phyloP scores from a whole-genome alignment of 92 coral and sea anemone species.

The Blastomussa wellsi region DNA sequence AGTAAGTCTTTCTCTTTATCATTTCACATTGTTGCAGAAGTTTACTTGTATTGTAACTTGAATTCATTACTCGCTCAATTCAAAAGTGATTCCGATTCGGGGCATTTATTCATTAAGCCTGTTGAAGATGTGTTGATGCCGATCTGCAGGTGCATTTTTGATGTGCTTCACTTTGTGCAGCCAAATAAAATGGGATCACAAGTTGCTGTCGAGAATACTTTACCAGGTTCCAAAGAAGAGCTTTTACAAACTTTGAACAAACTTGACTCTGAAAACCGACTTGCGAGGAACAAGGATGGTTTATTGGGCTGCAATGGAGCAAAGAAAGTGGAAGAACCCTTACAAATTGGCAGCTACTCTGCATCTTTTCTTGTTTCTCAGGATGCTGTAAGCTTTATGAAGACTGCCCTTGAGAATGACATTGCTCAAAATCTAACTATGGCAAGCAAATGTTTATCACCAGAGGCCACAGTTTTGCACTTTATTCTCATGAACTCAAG shows the following conservation, averaged over 20 bases:
- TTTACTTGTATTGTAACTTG: conserved; percentile 32
- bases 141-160: conserved; percentile 3
- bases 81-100: background rate
- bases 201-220: background rate
- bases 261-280: background rate
- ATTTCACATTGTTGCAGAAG: conserved; percentile 28
- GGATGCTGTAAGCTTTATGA: conserved; percentile 30
- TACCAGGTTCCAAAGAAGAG: conserved; percentile 17
- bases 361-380: conserved; percentile 29
- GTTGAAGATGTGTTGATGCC: conserved; percentile 26
- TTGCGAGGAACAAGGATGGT: background rate
- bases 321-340: background rate
- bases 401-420: background rate
- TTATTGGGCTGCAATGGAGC: background rate
- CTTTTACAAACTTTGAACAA: conserved; percentile 15
- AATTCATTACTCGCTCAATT: conserved; percentile 19
- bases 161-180: conserved; percentile 25
- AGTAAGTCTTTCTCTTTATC: conserved; percentile 12
- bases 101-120: too few relatives aligned
- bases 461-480: conserved; percentile 18
- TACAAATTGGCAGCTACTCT: conserved; percentile 23
- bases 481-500: conserved; percentile 30
- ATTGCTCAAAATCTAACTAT: background rate
- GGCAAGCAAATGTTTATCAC: background rate
- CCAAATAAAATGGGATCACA: conserved; percentile 5